phyloP scores from a whole-genome alignment of 2,888 invertebrate species.

The Atherix ibis region DNA sequence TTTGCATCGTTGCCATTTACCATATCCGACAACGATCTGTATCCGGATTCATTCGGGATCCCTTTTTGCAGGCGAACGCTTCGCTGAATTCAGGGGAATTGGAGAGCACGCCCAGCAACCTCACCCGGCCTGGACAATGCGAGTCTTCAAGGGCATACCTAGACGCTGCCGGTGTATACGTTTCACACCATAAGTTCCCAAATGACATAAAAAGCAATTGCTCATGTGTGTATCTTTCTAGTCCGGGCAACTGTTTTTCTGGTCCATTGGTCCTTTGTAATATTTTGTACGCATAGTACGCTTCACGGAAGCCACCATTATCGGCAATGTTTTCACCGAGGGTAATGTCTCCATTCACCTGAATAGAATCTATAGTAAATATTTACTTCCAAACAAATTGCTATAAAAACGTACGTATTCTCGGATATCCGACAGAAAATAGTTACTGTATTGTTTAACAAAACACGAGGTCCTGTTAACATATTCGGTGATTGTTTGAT shows the following conservation, averaged over 20 bases:
- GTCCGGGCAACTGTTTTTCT: slow-evolving; percentile 54
- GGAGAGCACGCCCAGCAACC: slow-evolving; percentile 51
- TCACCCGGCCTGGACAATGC: slow-evolving; percentile 55
- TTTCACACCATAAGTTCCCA: slow-evolving; percentile 79
- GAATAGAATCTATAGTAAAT: slow-evolving; percentile 12
- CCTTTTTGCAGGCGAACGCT: slow-evolving; percentile 41
- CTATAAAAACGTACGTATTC: slow-evolving; percentile 37
- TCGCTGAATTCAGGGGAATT: slow-evolving; percentile 58
- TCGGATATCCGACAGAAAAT: slow-evolving; percentile 45
- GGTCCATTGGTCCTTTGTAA: slow-evolving; percentile 40
- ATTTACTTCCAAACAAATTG: slow-evolving; percentile 1
- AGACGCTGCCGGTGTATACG: slow-evolving; percentile 45
- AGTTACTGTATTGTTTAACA: slow-evolving; percentile 62
- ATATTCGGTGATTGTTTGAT: slow-evolving; percentile 57
- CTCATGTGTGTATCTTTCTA: slow-evolving; percentile 50
- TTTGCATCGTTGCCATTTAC: too few species aligned
- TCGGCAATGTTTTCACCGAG: slow-evolving; percentile 73
- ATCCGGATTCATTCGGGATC: slow-evolving; percentile 39
- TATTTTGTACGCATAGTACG: slow-evolving; percentile 48
- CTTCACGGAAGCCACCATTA: slow-evolving; percentile 64
- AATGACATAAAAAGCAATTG: slow-evolving; percentile 70
- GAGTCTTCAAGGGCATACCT: slow-evolving; percentile 50
- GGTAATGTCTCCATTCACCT: slow-evolving; percentile 61
- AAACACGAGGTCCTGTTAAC: slow-evolving; percentile 67
- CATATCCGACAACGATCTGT: slow-evolving; percentile 37